Evolutionary conservation across 2,797 vertebrate genomes (phyloP).

Genomic region (Rachycentron canadum): DNA sequence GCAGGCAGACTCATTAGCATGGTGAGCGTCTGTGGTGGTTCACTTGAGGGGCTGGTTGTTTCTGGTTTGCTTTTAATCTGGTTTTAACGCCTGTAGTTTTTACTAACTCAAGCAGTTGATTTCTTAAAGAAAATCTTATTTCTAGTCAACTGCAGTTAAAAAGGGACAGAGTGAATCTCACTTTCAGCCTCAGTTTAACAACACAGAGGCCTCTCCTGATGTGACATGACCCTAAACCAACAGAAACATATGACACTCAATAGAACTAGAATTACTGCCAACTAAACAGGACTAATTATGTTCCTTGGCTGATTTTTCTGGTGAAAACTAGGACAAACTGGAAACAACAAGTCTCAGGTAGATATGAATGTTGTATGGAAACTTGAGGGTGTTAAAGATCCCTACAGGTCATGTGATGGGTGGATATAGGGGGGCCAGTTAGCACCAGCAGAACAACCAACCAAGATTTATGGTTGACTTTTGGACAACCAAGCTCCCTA

Average conservation of each 20-base stretch:
- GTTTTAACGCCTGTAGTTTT: background rate
- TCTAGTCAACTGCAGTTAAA: too few relatives aligned
- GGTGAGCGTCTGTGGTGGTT: background rate
- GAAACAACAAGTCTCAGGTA: constrained; percentile 7
- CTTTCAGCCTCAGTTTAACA: too few relatives aligned
- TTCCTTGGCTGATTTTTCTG: background rate
- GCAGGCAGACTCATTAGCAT: background rate
- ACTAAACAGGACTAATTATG: too few relatives aligned
- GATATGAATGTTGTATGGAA: background rate
- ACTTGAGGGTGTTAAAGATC: background rate
- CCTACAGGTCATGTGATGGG: background rate
- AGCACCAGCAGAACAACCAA: background rate
- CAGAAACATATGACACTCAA: too few relatives aligned
- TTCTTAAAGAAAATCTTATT: too few relatives aligned
- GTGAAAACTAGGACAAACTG: background rate
- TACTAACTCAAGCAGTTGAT: too few relatives aligned
- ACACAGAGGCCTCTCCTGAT: too few relatives aligned
- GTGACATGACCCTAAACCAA: too few relatives aligned
- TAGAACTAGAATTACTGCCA: too few relatives aligned
- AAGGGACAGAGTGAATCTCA: too few relatives aligned
- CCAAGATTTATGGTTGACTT: background rate
- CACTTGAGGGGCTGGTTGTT: background rate
- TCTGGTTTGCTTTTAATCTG: background rate
- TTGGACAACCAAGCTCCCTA: background rate
- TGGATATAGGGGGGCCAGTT: background rate